Percentiles rank a stretch among this genome's conserved stretches.
Evolutionary conservation across 2,888 invertebrate species (phyloP).

Genomic region (Lasioglossum vierecki): DNA sequence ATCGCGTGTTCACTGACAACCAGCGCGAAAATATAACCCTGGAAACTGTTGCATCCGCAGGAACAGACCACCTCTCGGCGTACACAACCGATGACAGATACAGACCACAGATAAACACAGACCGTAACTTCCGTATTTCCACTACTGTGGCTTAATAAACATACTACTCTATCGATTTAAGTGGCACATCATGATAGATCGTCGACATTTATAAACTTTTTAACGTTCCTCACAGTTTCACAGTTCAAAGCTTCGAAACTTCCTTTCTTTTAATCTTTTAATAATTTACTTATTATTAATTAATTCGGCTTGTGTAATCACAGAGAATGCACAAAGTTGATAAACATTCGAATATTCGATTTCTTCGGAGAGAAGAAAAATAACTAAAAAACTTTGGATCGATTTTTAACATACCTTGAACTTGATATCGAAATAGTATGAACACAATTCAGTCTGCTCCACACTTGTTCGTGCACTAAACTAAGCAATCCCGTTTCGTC

Average conservation of each 20-base stretch:
- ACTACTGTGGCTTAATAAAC: not conserved
- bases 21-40: slow-evolving; percentile 47
- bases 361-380: not conserved
- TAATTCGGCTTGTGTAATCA: too few relatives aligned
- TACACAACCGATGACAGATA: slow-evolving; percentile 71
- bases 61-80: slow-evolving; percentile 74
- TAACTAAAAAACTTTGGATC: not conserved
- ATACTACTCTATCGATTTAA: not conserved
- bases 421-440: not conserved
- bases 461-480: not conserved
- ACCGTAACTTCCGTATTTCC: not conserved
- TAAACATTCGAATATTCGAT: too few relatives aligned
- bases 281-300: too few relatives aligned
- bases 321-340: too few relatives aligned
- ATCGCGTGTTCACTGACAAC: slow-evolving; percentile 32
- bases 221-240: not conserved
- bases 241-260: too few relatives aligned
- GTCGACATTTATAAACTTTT: not conserved
- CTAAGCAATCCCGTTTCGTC: too few relatives aligned
- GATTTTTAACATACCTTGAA: not conserved
- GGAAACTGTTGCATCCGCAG: slow-evolving; percentile 58
- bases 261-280: too few relatives aligned
- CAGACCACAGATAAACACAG: slow-evolving; percentile 52
- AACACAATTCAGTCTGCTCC: not conserved
- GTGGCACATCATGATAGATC: not conserved